Evolutionary conservation across 2,888 invertebrate genomes (phyloP).

Genomic region (Himalopsyche kuldschensis): DNA sequence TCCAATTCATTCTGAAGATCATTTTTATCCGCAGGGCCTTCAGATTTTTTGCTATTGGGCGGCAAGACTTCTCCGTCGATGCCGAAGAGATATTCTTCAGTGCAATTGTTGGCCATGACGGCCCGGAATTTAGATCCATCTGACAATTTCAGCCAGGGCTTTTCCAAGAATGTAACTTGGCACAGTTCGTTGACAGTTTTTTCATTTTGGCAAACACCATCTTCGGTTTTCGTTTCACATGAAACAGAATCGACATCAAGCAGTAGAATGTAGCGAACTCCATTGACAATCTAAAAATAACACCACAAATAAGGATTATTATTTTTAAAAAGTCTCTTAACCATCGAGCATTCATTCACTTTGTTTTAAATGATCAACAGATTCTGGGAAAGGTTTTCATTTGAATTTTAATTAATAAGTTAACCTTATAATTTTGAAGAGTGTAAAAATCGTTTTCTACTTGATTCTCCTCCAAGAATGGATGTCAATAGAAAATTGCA

Average conservation of each 20-base stretch:
- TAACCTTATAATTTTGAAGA: no score
- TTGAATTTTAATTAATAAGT: no score
- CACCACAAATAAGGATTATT: not conserved
- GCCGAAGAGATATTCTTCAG: constrained; percentile 57
- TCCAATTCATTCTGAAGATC: constrained; percentile 46
- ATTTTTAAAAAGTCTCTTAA: no score
- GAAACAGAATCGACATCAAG: constrained; percentile 56
- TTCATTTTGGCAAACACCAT: constrained; percentile 2
- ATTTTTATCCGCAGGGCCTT: constrained; percentile 38
- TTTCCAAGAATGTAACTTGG: constrained; percentile 64
- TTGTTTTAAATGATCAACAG: no score
- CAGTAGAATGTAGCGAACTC: constrained; percentile 61
- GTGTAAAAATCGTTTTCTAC: no score
- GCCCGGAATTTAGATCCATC: constrained; percentile 63
- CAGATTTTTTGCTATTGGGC: constrained; percentile 30
- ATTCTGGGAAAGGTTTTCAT: no score
- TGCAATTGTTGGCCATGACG: constrained; percentile 68
- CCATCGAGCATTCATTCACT: no score
- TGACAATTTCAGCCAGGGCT: constrained; percentile 64
- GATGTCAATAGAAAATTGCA: no score
- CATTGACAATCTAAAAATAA: constrained; percentile 60
- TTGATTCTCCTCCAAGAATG: no score
- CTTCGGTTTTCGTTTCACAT: constrained; percentile 48
- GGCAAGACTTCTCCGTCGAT: constrained; percentile 48
- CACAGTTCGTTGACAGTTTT: constrained; percentile 49